Conservation (phyloP, 2,797 vertebrate species). For the Bucorvus abyssinicus region DNA sequence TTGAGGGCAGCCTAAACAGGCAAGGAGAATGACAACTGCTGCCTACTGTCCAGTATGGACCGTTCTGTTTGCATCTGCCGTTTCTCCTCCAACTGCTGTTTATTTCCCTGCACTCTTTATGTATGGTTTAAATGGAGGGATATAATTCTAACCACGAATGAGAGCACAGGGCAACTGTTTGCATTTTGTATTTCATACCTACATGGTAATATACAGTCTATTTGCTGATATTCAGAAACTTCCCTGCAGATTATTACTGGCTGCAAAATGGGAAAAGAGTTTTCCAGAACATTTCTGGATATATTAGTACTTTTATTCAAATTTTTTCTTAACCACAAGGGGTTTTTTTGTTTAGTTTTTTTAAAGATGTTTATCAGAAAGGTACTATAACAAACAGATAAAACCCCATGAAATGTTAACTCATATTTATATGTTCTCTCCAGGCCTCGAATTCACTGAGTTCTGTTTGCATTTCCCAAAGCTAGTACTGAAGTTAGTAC, state of each 20-base stretch:
- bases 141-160: not conserved
- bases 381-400: not conserved
- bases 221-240: not conserved
- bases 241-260: not conserved
- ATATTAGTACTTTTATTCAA: not conserved
- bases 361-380: not conserved
- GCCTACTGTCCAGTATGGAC: not conserved
- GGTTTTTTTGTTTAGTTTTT: not conserved
- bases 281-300: not conserved
- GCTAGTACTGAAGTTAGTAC: not conserved
- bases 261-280: not conserved
- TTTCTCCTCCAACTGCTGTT: not conserved
- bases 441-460: not conserved
- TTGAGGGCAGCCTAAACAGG: not conserved
- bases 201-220: accelerated
- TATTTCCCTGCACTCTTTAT: not conserved
- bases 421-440: not conserved
- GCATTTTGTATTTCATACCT: not conserved
- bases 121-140: not conserved
- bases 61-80: not conserved
- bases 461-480: not conserved
- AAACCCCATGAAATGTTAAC: not conserved
- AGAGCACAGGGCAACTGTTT: not conserved
- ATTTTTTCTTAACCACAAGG: not conserved
- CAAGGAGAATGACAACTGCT: not conserved